These are phyloP conservation scores for Agrochola circellaris DNA, from an alignment of 2,888 invertebrate species.

Conservation along the genomic window DNA sequence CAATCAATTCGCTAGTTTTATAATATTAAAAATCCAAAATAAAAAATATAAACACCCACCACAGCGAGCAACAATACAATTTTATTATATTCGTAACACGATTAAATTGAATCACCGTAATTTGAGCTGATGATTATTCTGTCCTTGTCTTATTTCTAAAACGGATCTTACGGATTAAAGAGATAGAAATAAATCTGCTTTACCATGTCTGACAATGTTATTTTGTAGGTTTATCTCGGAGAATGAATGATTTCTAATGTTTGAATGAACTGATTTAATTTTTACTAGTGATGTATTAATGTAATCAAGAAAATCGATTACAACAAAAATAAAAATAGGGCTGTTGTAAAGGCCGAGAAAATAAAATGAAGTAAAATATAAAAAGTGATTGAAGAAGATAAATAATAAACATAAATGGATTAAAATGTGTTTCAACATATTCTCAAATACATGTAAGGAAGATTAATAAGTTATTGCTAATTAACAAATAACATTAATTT, in stretches of 20 bases:
- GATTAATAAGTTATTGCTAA: background rate
- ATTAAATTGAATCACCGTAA: slow-evolving; percentile 21
- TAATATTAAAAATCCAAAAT: slow-evolving; percentile 31
- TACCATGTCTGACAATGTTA: slow-evolving; percentile 24
- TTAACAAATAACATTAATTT: slow-evolving; percentile 1
- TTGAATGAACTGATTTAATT: slow-evolving; percentile 40
- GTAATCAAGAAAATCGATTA: background rate
- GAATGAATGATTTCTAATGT: slow-evolving; percentile 50
- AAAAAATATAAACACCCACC: slow-evolving; percentile 61
- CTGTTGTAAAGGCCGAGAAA: background rate
- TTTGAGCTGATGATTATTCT: slow-evolving; percentile 18
- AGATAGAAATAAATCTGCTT: slow-evolving; percentile 29
- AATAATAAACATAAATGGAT: background rate
- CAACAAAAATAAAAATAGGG: background rate
- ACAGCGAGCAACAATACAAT: slow-evolving; percentile 28
- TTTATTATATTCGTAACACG: slow-evolving; percentile 25
- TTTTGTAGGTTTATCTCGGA: slow-evolving; percentile 44
- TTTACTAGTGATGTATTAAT: slow-evolving; percentile 53
- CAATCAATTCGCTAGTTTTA: slow-evolving; percentile 24
- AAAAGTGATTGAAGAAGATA: background rate
- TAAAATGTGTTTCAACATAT: background rate
- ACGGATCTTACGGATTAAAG: background rate
- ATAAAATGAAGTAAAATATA: background rate
- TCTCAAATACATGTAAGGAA: slow-evolving; percentile 16
- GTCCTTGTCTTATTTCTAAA: slow-evolving; percentile 39